Evolutionary conservation across 2,113 vertebrate genomes (phyloP).

Genomic region (Panthera leo): DNA sequence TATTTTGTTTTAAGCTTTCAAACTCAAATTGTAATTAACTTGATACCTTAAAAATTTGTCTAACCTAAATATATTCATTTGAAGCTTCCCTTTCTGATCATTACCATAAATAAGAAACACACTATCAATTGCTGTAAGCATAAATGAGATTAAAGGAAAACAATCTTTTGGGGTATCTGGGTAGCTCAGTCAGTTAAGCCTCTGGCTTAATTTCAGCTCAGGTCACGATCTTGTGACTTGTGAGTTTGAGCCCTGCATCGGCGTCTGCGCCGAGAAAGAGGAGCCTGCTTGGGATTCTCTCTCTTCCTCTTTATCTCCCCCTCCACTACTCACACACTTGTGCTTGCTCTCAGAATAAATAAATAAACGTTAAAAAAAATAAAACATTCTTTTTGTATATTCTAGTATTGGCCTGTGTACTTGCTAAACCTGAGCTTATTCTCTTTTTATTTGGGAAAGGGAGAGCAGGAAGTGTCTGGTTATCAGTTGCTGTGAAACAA

Average conservation of each 20-base stretch:
- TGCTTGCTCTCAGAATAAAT: no score
- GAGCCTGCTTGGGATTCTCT: no score
- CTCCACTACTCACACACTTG: no score
- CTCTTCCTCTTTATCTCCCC: no score
- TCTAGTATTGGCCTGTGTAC: neutral
- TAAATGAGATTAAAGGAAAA: neutral
- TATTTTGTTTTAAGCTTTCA: slow-evolving; percentile 26
- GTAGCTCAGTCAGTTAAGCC: no score
- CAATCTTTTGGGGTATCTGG: neutral
- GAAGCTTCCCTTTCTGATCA: neutral
- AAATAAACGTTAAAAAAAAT: neutral
- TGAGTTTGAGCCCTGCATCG: no score
- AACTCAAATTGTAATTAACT: slow-evolving; percentile 23
- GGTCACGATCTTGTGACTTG: no score
- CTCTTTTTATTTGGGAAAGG: slow-evolving; percentile 26
- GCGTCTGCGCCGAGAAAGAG: no score
- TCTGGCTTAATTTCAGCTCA: no score
- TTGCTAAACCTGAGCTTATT: neutral
- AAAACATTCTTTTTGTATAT: neutral
- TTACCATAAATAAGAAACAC: neutral
- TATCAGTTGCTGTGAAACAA: slow-evolving; percentile 35
- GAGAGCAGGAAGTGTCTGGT: neutral
- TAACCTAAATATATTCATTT: slow-evolving; percentile 16
- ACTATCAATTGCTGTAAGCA: neutral
- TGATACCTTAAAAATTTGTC: neutral